Percentiles rank a stretch among this genome's conserved stretches.
Conservation (phyloP, 2,113 vertebrate genomes). For the Hippotragus niger region DNA sequence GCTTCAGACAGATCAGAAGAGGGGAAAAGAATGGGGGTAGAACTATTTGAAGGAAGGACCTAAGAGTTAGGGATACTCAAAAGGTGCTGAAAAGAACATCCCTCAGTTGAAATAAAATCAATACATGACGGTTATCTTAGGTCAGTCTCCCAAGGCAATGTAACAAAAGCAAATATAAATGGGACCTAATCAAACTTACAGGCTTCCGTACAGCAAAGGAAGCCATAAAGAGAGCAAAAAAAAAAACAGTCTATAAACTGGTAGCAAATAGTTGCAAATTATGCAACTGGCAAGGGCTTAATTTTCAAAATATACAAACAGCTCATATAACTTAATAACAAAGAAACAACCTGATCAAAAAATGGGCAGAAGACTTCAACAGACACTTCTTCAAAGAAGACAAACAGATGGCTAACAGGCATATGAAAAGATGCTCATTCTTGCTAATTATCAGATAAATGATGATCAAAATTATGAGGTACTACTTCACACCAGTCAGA, state of each 20-base stretch:
- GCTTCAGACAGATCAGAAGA: not conserved
- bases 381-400: not conserved
- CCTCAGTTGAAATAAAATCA: not conserved
- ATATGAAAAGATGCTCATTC: not conserved
- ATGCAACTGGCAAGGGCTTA: not conserved
- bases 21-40: not conserved
- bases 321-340: not conserved
- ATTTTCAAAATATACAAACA: not conserved
- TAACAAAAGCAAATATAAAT: not conserved
- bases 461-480: not conserved
- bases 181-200: not conserved
- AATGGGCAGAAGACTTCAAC: not conserved
- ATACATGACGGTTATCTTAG: not conserved
- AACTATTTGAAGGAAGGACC: not conserved
- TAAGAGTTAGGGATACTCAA: not conserved
- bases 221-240: not conserved
- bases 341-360: not conserved
- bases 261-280: not conserved
- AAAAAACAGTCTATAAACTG: not conserved
- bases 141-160: not conserved
- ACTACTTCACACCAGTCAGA: not conserved
- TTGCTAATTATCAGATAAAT: not conserved
- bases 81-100: not conserved
- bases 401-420: not conserved
- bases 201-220: not conserved